Conservation (phyloP, 2,888 invertebrate species). For the Rhagophthalmus giganteus region DNA sequence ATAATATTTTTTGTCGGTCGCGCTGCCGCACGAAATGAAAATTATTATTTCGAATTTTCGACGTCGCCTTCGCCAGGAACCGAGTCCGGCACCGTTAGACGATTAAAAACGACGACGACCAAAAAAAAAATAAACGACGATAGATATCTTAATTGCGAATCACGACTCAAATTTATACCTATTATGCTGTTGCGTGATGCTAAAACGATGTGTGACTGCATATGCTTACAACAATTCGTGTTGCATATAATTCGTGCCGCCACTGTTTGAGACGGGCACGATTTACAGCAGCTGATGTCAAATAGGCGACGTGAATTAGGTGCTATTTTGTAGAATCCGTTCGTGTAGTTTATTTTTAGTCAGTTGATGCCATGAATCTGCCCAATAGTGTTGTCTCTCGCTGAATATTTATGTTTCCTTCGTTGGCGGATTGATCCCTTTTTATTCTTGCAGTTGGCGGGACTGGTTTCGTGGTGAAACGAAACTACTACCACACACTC, state of each 20-base stretch:
- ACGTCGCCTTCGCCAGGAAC: too few species aligned
- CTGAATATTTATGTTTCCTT: constrained; percentile 40
- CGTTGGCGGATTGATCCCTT: constrained; percentile 40
- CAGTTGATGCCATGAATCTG: constrained; percentile 38
- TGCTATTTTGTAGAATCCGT: constrained; percentile 40
- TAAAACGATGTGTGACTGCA: constrained; percentile 26
- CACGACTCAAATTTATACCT: too few species aligned
- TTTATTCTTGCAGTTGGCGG: constrained; percentile 31
- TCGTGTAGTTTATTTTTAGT: constrained; percentile 39
- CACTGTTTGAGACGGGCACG: constrained; percentile 35
- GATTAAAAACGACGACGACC: too few species aligned
- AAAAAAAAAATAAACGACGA: too few species aligned
- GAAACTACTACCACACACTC: too few species aligned
- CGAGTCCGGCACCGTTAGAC: too few species aligned
- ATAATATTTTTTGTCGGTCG: constrained; percentile 13
- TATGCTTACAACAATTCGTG: constrained; percentile 29
- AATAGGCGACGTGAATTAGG: constrained; percentile 40
- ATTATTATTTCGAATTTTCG: neutral
- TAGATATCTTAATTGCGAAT: too few species aligned
- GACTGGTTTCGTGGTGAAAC: constrained; percentile 27
- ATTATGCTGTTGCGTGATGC: constrained; percentile 17
- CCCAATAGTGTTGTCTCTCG: constrained; percentile 39
- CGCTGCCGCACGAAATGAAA: constrained; percentile 10
- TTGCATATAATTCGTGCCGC: constrained; percentile 32
- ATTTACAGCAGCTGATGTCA: constrained; percentile 39